phyloP scores from a whole-genome alignment of 2,797 vertebrate genomes.

The Tenualosa ilisha region DNA sequence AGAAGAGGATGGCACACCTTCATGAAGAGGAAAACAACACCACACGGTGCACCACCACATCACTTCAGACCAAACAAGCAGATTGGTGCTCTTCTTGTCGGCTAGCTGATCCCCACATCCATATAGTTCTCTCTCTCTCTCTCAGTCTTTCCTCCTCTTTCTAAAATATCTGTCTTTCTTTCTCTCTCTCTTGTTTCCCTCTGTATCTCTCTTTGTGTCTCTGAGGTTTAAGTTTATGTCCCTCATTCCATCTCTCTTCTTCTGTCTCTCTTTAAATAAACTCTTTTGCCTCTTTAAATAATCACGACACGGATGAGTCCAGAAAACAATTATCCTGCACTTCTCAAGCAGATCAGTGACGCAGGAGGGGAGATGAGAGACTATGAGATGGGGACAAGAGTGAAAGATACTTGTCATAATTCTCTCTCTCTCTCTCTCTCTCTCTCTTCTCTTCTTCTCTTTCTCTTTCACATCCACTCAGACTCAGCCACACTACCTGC shows the following conservation, averaged over 20 bases:
- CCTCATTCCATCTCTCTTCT: not conserved
- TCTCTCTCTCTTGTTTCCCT: not conserved
- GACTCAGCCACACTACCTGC: not conserved
- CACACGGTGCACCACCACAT: not conserved
- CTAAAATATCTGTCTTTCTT: not conserved
- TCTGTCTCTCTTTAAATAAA: not conserved
- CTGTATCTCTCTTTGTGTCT: not conserved
- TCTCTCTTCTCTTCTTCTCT: too few species aligned
- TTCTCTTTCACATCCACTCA: not conserved
- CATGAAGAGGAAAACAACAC: not conserved
- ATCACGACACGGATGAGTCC: not conserved
- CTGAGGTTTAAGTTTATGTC: not conserved
- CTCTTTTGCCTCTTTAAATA: not conserved
- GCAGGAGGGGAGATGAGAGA: not conserved
- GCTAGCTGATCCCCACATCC: not conserved
- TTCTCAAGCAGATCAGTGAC: not conserved
- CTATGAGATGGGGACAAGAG: not conserved
- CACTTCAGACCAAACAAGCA: not conserved
- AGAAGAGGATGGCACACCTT: not conserved
- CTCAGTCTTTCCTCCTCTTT: not conserved
- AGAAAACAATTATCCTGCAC: constrained; percentile 11
- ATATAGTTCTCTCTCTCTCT: not conserved
- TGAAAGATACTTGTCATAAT: not conserved
- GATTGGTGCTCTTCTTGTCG: not conserved
- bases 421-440: too few species aligned